Conservation (phyloP, 1,140 invertebrate genomes). For the Brachionus calyciflorus region DNA sequence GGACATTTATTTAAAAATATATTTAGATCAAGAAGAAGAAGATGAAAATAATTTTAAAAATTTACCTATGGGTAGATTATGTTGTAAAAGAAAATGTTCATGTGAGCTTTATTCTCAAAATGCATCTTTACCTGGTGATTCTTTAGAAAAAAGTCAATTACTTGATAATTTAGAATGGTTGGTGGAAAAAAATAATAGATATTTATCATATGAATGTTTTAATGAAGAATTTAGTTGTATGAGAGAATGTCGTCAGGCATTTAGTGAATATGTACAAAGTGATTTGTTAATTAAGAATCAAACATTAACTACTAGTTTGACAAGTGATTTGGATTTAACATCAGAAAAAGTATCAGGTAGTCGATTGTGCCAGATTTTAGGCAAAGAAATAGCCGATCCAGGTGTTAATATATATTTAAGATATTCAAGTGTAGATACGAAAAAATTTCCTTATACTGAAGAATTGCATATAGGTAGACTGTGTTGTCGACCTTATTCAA, state of each 20-base stretch:
- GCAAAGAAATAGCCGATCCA: too few relatives aligned
- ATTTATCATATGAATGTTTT: neutral
- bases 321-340: too few relatives aligned
- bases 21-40: neutral
- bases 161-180: neutral
- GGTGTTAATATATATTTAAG: too few relatives aligned
- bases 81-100: constrained; percentile 38
- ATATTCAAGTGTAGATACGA: too few relatives aligned
- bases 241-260: neutral
- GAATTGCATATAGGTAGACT: too few relatives aligned
- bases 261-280: constrained; percentile 1
- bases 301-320: too few relatives aligned
- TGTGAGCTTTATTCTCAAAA: neutral
- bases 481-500: too few relatives aligned
- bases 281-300: neutral
- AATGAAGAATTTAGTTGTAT: neutral
- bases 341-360: too few relatives aligned
- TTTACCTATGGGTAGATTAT: neutral
- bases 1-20: neutral
- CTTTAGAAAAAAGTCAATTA: constrained; percentile 1
- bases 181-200: neutral
- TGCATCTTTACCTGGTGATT: neutral
- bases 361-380: too few relatives aligned
- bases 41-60: neutral
- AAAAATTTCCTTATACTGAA: too few relatives aligned